Percentiles rank a stretch among this genome's conserved stretches.
Conservation (phyloP, 2,113 vertebrate genomes). For the Nannospalax galili region DNA sequence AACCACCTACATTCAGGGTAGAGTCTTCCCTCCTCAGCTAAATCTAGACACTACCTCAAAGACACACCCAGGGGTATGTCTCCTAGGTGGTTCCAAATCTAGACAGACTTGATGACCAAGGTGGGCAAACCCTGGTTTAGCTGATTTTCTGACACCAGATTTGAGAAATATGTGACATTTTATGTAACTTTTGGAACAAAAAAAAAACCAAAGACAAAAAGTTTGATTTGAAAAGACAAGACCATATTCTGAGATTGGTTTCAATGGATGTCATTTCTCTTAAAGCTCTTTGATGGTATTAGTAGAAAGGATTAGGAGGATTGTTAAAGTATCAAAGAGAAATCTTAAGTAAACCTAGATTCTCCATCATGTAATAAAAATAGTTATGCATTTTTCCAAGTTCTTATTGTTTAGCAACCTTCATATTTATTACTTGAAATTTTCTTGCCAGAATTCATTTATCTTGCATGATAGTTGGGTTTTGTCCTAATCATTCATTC, state of each 20-base stretch:
- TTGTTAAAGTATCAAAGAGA: not conserved
- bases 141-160: not conserved
- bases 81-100: not conserved
- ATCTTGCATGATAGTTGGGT: not conserved
- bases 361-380: not conserved
- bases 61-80: not conserved
- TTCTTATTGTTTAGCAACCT: not conserved
- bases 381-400: conserved; percentile 16
- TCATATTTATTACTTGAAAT: conserved; percentile 47
- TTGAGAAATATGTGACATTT: conserved; percentile 32
- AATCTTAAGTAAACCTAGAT: not conserved
- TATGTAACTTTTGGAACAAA: conserved; percentile 21
- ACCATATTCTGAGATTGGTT: not conserved
- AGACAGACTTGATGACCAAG: not conserved
- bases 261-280: conserved; percentile 28
- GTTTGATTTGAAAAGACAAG: not conserved
- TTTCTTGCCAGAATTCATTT: conserved; percentile 32
- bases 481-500: not conserved
- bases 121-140: not conserved
- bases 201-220: not conserved
- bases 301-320: conserved; percentile 42
- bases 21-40: not conserved
- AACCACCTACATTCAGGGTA: not conserved
- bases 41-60: not conserved
- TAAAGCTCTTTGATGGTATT: conserved; percentile 23